A percentile compares a stretch with the other conserved stretches of the same genome.
These are phyloP conservation scores for Poicephalus meyeri DNA, from an alignment of 2,113 vertebrate genomes.

Conservation along the genomic window DNA sequence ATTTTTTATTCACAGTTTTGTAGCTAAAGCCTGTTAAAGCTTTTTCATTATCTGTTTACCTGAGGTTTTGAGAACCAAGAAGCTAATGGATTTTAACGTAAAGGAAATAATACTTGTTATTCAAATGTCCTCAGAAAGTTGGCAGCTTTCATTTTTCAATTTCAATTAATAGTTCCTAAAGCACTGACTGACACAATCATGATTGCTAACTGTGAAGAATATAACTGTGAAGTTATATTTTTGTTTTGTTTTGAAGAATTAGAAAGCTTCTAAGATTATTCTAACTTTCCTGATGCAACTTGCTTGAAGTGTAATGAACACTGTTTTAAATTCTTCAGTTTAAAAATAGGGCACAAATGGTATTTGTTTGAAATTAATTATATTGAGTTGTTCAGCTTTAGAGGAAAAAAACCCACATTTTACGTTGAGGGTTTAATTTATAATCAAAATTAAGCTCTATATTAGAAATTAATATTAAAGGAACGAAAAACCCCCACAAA, in stretches of 20 bases:
- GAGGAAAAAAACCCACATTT: neutral
- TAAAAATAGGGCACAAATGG: neutral
- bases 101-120: neutral
- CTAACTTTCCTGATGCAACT: neutral
- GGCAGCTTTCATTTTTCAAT: neutral
- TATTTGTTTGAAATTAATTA: neutral
- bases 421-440: neutral
- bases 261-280: neutral
- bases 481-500: neutral
- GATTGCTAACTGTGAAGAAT: neutral
- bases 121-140: neutral
- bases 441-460: neutral
- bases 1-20: neutral
- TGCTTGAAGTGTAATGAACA: neutral
- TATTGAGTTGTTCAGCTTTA: neutral
- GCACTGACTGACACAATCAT: neutral
- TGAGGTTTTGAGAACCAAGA: neutral
- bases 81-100: neutral
- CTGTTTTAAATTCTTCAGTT: neutral
- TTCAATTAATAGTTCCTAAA: neutral
- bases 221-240: neutral
- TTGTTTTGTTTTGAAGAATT: neutral
- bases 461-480: neutral
- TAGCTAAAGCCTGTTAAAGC: neutral
- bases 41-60: neutral